Evolutionary conservation across 2,113 vertebrate species (phyloP), one percentile per base, ranked within the genome.

Genomic region (Progne subis): DNA sequence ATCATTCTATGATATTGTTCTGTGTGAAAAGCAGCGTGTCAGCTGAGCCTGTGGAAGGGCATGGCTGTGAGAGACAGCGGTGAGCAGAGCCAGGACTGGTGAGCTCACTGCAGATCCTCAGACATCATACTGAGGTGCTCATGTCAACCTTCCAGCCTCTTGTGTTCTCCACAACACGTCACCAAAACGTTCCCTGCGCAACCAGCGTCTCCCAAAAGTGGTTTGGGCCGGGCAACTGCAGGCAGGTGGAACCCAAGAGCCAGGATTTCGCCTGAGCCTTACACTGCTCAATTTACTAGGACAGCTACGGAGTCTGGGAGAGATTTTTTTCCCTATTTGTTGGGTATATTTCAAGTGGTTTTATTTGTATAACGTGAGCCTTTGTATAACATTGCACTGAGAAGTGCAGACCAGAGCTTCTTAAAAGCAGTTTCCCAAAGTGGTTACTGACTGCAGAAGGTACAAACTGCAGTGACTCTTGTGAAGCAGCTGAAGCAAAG

Each of bases 171-270:
- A 31, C 23, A 49, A 5, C 32, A 5, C 0, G 0, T 16, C 79
- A 67, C 50, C 46, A 44, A 86, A 84, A 70, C 1, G 3, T 21
- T 63, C 52, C 29, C 49, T 63, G 34, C 31, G 39, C 18, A n/a
- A 46, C 9, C 55, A 81, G 12, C 25, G 65, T 11, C 47, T 78
- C 56, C 56, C 52, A 81, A 20, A 91, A 28, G 25, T 39, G 49
- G 4, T 59, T 71, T 85, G 81, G 67, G 47, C 44, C 49, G 90
- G 74, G 28, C 65, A 49, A 3, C 57, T 55, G 56, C 60, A 87
- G 61, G 49, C 65, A 94, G 84, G 64, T 88, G 72, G 72, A 96
- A 92, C 28, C 55, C 71, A 53, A 86, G 82, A 93, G 61, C 74
- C 85, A 87, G 39, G 15, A 81, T 91, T 86, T 26, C n/a, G 76